Evolutionary conservation across 1,140 invertebrate species (phyloP), one percentile per base, ranked within the genome.

Genomic region (Pseudomyrmex sp.): DNA sequence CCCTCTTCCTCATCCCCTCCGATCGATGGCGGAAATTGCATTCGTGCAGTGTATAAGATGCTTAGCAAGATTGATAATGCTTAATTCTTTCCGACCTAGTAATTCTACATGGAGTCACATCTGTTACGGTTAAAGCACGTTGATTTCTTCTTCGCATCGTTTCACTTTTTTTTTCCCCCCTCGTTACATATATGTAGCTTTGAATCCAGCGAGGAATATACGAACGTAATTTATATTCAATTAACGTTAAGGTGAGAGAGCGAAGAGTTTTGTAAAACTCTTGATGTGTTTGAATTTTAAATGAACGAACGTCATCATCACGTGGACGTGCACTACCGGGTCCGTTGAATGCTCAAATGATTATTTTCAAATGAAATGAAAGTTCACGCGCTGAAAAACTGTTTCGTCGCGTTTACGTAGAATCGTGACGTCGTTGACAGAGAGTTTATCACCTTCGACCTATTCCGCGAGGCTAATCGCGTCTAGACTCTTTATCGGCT

Each of bases 391-490:
- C 5, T 35, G 5, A 35, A 35, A 35, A 35, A 35, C 35, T 35
- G 4, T 35, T 35, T 35, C 5, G 35, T 3, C 35, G 35, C 5
- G 35, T 35, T 35, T 83, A 83, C 83, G 62, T 76, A 83, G 56
- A n/a, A 50, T 59, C 12, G n/a, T 15, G 50, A 10, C 13, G 18
- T 54, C 65, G 35, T 52, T 26, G 58, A 35, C 73, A 58, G 23
- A 72, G 63, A 85, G 84, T 88, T 88, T 88, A 86, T 83, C 84
- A 82, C 62, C 20, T 82, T 82, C 80, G 74, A 79, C 88, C 80
- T 89, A 72, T 83, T 44, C 35, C 66, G 54, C 18, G 35, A 5
- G 10, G 13, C 35, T 85, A 89, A 89, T 89, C 87, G 79, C 23
- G 68, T 73, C 74, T 85, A 80, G 83, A 87, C 54, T 48, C 65